Evolutionary conservation across 2,888 invertebrate species (phyloP).

Genomic region (Leucophenga maculata): DNA sequence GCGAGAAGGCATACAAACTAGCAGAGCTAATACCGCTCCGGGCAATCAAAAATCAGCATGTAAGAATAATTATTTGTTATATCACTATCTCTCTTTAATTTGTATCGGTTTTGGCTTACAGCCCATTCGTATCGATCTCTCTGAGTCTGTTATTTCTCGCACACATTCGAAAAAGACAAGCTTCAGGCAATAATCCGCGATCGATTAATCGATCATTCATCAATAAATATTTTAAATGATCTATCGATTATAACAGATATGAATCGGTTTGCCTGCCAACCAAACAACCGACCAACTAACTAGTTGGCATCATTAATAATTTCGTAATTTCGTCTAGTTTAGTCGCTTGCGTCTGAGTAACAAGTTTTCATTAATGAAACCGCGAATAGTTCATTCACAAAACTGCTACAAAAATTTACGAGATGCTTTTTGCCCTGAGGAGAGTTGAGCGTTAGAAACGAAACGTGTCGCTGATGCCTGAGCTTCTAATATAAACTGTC

Average conservation of each 20-base stretch:
- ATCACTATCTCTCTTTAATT: too few species aligned
- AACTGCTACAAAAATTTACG: constrained; percentile 5
- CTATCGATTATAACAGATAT: background rate
- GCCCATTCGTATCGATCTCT: too few species aligned
- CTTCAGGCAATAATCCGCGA: background rate
- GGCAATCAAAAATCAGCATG: constrained; percentile 14
- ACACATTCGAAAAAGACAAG: background rate
- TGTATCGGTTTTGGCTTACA: too few species aligned
- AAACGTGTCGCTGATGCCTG: constrained; percentile 3
- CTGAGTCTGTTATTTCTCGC: too few species aligned
- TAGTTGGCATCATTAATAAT: constrained; percentile 51
- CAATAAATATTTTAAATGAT: constrained; percentile 19
- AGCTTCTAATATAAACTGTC: constrained; percentile 38
- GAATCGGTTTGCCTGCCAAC: background rate
- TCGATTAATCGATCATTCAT: background rate
- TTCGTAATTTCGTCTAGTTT: constrained; percentile 27
- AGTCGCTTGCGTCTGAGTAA: constrained; percentile 3
- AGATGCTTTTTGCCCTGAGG: background rate
- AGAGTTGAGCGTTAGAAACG: background rate
- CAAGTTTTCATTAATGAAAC: constrained; percentile 15
- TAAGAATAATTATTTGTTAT: constrained; percentile 6
- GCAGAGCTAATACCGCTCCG: background rate
- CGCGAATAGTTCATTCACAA: constrained; percentile 21
- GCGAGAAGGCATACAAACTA: background rate
- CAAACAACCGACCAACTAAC: background rate